These are phyloP conservation scores for Trachops cirrhosus DNA, from an alignment of 2,797 vertebrate species.

Conservation along the genomic window DNA sequence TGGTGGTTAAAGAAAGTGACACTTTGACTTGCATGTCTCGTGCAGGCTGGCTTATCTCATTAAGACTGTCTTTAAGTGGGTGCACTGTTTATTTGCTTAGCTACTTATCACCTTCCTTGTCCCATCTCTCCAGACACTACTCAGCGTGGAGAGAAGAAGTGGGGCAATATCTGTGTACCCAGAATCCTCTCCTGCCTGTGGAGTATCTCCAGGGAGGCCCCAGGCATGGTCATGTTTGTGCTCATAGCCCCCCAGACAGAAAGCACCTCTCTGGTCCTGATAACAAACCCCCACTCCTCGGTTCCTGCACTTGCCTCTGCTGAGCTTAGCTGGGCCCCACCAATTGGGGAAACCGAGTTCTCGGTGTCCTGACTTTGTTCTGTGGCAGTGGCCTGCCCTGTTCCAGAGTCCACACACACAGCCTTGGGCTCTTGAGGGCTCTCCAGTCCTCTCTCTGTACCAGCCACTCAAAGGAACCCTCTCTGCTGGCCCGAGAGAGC, in stretches of 20 bases:
- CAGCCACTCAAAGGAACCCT: neutral
- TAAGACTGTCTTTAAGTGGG: neutral
- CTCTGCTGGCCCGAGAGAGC: accelerated
- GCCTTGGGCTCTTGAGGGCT: too few relatives aligned
- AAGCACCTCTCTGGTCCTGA: neutral
- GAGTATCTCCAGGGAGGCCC: neutral
- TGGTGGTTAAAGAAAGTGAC: neutral
- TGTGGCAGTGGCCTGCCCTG: accelerated
- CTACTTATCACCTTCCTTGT: neutral
- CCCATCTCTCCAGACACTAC: neutral
- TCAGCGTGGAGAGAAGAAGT: neutral
- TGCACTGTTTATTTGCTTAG: neutral
- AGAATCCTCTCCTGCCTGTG: neutral
- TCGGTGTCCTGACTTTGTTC: accelerated
- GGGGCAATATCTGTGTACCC: too few relatives aligned
- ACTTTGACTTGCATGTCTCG: neutral
- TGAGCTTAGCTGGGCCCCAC: too few relatives aligned
- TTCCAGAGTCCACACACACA: accelerated
- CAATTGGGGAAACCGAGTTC: accelerated
- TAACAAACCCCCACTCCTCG: accelerated
- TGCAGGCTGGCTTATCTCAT: neutral
- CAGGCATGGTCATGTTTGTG: neutral
- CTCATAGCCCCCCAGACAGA: too few relatives aligned
- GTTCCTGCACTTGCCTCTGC: neutral
- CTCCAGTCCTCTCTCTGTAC: neutral